Evolutionary conservation across 2,797 vertebrate species (phyloP), one percentile per base, ranked within the genome.

Genomic region (Rhinichthys osculus): DNA sequence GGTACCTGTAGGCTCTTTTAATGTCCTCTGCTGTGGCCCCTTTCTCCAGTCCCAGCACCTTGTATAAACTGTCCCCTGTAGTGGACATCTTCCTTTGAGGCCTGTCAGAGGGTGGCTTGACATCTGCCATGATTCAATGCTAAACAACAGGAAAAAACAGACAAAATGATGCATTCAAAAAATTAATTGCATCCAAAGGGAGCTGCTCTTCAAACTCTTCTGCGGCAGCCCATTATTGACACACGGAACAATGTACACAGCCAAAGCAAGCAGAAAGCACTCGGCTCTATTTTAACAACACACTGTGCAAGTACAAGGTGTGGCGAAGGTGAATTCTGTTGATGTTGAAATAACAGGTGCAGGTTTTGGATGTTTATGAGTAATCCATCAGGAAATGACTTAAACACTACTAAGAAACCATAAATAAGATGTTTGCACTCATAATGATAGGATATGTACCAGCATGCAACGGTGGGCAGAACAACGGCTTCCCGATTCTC

Each of bases 1-100:
- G 13, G 90, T 90, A 98, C 97, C 98, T 96, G 93, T 99, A 99
- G 0, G 98, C 96, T 83, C 94, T 97, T 93, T 98, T 98, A 87
- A 98, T 93, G 71, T 99, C 97, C 67, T 97, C 97, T 2, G 96
- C 93, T 0, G 96, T 92, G 1, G 97, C 96, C n/a, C 97, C 97
- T 91, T 97, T 98, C 92, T 96, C 94, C 90, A 98, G 92, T 5
- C 97, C 97, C 88, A 99, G 92, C 44, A 97, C 94, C 7, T 95
- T 93, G 90, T 99, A 99, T 69, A 98, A 93, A 81, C 95, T 97
- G 85, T 95, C 95, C 77, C 97, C 97, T 3, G 94, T 93, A 3
- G 94, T 95, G 70, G 98, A 99, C 95, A 98, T 96, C 91, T 94
- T 96, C 88, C 93, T 95, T 86, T 97, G 95, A 76, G 95, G 94